These are phyloP conservation scores for Meloe dianella DNA, from an alignment of 2,888 invertebrate species.

Conservation along the genomic window DNA sequence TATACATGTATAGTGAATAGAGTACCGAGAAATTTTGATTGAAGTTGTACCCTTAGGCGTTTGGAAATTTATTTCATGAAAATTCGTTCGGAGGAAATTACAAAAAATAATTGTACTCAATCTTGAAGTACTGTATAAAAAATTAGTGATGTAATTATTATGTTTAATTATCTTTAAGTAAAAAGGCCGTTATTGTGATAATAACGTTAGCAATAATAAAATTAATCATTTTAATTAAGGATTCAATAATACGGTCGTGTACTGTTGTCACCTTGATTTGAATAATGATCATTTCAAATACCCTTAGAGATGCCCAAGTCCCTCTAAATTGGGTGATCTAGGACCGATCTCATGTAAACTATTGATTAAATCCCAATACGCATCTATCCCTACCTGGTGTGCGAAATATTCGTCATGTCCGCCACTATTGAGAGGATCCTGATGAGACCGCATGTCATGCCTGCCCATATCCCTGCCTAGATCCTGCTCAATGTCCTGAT, in stretches of 20 bases:
- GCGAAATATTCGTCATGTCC: conserved; percentile 49
- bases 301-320: neutral
- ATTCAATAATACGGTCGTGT: neutral
- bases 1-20: conserved; percentile 4
- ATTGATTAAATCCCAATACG: conserved; percentile 6
- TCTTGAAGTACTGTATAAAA: neutral
- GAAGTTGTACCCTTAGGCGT: neutral
- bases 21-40: conserved; percentile 10
- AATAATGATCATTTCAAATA: neutral
- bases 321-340: neutral
- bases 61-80: neutral
- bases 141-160: neutral
- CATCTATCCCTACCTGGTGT: conserved; percentile 48
- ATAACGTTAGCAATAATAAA: neutral
- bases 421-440: conserved; percentile 31
- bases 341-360: neutral
- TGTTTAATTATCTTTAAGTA: neutral
- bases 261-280: neutral
- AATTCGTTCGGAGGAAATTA: neutral
- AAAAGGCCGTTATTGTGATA: neutral
- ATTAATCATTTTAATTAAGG: neutral
- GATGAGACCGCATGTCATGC: conserved; percentile 45
- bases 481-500: conserved; percentile 53
- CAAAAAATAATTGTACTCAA: neutral
- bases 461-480: conserved; percentile 48